These are phyloP conservation scores for Chaenocephalus aceratus DNA, from an alignment of 2,113 vertebrate species.

Conservation along the genomic window DNA sequence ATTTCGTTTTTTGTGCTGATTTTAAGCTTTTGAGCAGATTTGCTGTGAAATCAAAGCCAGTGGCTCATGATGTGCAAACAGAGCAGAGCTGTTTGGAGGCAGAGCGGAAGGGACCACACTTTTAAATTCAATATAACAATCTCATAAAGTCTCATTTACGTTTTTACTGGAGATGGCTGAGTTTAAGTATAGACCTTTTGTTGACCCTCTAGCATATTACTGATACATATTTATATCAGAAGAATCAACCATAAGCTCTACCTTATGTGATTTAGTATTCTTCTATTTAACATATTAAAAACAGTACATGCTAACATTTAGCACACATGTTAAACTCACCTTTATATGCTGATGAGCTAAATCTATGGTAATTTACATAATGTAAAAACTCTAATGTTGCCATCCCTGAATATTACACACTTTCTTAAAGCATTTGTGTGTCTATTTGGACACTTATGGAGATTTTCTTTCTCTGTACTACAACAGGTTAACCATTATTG, in stretches of 20 bases:
- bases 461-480: slow-evolving; percentile 34
- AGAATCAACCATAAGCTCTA: background rate
- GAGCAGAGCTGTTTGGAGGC: slow-evolving; percentile 29
- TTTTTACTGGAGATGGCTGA: background rate
- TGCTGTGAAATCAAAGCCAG: slow-evolving; percentile 26
- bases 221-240: background rate
- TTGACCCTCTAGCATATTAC: background rate
- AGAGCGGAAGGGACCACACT: slow-evolving; percentile 22
- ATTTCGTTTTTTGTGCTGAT: slow-evolving; percentile 9
- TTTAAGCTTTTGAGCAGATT: slow-evolving; percentile 41
- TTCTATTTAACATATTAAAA: background rate
- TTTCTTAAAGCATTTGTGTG: background rate
- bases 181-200: background rate
- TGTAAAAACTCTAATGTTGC: background rate
- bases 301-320: background rate
- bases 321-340: background rate
- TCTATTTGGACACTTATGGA: background rate
- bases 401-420: background rate
- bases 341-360: background rate
- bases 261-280: too few species aligned
- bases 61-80: slow-evolving; percentile 36
- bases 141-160: background rate
- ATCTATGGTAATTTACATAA: background rate
- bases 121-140: slow-evolving; percentile 16
- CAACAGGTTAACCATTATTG: slow-evolving; percentile 95